These are phyloP conservation scores for Latrodectus elegans DNA, from an alignment of 2,888 invertebrate genomes.

Conservation along the genomic window DNA sequence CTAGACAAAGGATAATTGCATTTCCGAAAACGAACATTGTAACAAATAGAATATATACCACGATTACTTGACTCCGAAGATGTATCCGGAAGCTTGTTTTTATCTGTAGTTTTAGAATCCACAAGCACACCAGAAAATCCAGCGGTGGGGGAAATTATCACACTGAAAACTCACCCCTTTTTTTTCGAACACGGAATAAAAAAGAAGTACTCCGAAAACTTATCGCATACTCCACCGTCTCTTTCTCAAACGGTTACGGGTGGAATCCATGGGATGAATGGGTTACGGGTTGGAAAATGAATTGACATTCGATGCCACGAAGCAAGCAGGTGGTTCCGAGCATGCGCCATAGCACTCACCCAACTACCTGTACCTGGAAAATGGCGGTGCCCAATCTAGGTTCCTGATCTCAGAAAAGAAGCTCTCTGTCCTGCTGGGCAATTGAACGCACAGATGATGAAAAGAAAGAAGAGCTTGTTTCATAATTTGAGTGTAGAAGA, in stretches of 20 bases:
- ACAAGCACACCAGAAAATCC: background rate
- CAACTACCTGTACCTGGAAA: conserved; percentile 65
- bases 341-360: conserved; percentile 28
- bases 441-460: conserved; percentile 13
- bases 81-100: no score
- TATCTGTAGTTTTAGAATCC: no score
- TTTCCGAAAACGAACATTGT: no score
- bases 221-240: conserved; percentile 17
- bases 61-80: no score
- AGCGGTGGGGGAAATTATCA: background rate
- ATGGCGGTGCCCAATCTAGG: conserved; percentile 55
- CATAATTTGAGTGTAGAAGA: background rate
- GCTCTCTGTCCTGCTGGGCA: conserved; percentile 65
- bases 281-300: conserved; percentile 13
- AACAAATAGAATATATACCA: no score
- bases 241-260: conserved; percentile 7
- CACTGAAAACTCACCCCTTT: conserved; percentile 20
- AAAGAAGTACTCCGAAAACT: conserved; percentile 28
- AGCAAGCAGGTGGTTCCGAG: conserved; percentile 64
- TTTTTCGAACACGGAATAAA: conserved; percentile 8
- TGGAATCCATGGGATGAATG: conserved; percentile 55
- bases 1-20: no score
- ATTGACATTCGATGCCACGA: conserved; percentile 46
- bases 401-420: background rate
- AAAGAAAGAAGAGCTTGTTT: background rate